These are phyloP conservation scores for Pachydiplax longipennis DNA, from an alignment of 2,888 invertebrate species.

Conservation along the genomic window DNA sequence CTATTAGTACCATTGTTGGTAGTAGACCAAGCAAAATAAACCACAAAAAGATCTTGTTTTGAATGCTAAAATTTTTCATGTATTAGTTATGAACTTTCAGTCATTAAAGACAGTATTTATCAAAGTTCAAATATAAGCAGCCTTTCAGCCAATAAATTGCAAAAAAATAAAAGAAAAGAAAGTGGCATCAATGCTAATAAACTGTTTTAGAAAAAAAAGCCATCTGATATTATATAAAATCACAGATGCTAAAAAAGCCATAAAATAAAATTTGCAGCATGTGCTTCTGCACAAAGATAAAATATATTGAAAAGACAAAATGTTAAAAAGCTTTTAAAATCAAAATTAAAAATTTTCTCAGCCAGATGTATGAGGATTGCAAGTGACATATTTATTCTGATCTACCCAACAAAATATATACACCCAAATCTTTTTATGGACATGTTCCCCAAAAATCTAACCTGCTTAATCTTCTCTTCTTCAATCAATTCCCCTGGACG, in stretches of 20 bases:
- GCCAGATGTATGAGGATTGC: constrained; percentile 37
- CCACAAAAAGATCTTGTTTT: neutral
- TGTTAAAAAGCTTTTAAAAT: constrained; percentile 4
- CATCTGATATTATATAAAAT: neutral
- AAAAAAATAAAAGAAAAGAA: constrained; percentile 50
- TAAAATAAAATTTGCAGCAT: neutral
- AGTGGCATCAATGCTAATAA: constrained; percentile 53
- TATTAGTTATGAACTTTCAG: neutral
- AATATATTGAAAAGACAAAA: neutral
- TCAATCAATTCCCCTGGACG: constrained; percentile 55
- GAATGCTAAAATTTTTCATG: neutral
- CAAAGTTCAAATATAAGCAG: constrained; percentile 46
- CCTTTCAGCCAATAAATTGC: constrained; percentile 46
- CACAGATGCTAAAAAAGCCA: neutral
- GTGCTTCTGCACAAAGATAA: neutral
- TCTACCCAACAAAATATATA: constrained; percentile 13
- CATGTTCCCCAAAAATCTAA: constrained; percentile 51
- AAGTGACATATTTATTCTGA: constrained; percentile 31
- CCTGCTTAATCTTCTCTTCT: constrained; percentile 54
- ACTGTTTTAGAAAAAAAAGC: constrained; percentile 3
- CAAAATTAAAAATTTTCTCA: neutral
- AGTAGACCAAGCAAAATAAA: neutral
- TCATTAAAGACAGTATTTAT: constrained; percentile 21
- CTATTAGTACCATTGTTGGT: constrained; percentile 5
- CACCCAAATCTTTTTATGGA: neutral